These are phyloP conservation scores for Ctenopoma kingsleyae DNA, from an alignment of 2,797 vertebrate genomes.

Conservation along the genomic window DNA sequence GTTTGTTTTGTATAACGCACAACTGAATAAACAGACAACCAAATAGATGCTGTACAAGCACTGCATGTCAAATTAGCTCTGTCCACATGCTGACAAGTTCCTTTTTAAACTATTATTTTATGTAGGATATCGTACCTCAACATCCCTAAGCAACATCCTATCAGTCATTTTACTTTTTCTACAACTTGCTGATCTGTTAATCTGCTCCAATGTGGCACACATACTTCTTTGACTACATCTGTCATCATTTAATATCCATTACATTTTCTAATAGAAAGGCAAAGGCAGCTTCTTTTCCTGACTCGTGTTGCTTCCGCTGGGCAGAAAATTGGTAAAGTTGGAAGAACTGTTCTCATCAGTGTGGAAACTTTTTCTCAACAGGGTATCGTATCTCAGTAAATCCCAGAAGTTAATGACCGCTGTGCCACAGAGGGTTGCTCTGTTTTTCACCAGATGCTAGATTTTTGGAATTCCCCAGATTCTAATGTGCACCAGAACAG, in stretches of 20 bases:
- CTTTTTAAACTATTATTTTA: slow-evolving; percentile 10
- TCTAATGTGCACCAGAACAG: slow-evolving; percentile 80
- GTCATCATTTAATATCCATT: slow-evolving; percentile 76
- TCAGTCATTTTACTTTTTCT: slow-evolving; percentile 40
- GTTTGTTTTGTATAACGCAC: slow-evolving; percentile 11
- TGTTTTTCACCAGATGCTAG: slow-evolving; percentile 82
- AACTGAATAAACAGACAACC: slow-evolving; percentile 26
- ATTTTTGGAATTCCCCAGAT: slow-evolving; percentile 84
- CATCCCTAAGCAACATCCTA: slow-evolving; percentile 29
- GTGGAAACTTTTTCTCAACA: slow-evolving; percentile 81
- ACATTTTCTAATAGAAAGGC: slow-evolving; percentile 56
- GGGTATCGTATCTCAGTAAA: slow-evolving; percentile 78
- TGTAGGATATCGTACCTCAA: background rate
- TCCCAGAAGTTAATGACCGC: slow-evolving; percentile 83
- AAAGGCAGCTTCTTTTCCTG: slow-evolving; percentile 49
- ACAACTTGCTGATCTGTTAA: slow-evolving; percentile 45
- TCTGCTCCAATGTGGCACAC: slow-evolving; percentile 29
- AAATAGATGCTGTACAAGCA: slow-evolving; percentile 3
- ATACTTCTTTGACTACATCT: slow-evolving; percentile 54
- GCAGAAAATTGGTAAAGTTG: slow-evolving; percentile 78
- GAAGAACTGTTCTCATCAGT: slow-evolving; percentile 75
- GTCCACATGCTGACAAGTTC: slow-evolving; percentile 9
- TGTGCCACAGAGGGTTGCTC: slow-evolving; percentile 78
- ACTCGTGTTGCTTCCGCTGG: slow-evolving; percentile 62
- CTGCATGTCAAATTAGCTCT: slow-evolving; percentile 12